Conservation (phyloP, 37 sponge, comb jelly and placozoan species). For the Bolinopsis microptera region DNA sequence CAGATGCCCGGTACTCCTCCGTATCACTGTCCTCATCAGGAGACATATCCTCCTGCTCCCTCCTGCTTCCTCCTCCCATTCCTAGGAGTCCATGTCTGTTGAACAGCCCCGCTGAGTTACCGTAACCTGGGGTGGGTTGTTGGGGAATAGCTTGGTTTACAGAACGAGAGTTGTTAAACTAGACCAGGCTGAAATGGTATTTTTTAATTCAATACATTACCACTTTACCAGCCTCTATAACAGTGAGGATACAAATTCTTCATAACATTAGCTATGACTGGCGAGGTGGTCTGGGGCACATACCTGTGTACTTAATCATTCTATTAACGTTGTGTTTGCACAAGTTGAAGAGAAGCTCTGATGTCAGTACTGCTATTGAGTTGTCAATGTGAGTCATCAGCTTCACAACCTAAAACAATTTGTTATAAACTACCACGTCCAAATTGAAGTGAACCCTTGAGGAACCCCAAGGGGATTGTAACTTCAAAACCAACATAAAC, state of each 20-base stretch:
- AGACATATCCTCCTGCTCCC: not conserved
- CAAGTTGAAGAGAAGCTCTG: slow-evolving; percentile 12
- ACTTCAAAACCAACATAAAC: too few relatives aligned
- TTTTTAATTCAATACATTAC: too few relatives aligned
- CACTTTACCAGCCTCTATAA: too few relatives aligned
- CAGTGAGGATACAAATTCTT: too few relatives aligned
- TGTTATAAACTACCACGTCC: not conserved
- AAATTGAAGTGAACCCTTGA: too few relatives aligned
- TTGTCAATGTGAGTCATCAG: slow-evolving; percentile 34
- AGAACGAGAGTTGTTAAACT: not conserved
- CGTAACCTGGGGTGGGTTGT: not conserved
- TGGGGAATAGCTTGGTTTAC: not conserved
- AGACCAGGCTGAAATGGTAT: too few relatives aligned
- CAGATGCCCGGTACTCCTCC: not conserved
- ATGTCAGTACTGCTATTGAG: not conserved
- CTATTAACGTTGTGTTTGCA: slow-evolving; percentile 35
- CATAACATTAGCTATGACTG: too few relatives aligned
- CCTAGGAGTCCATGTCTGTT: slow-evolving; percentile 29
- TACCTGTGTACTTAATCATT: slow-evolving; percentile 46
- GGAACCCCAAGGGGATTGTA: too few relatives aligned
- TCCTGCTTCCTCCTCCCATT: not conserved
- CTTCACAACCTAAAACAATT: not conserved
- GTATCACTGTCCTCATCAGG: slow-evolving; percentile 48
- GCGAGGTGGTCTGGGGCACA: too few relatives aligned
- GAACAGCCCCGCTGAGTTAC: slow-evolving; percentile 57